phyloP scores from a whole-genome alignment of 1,140 invertebrate genomes.

The Halictus rubicundus region DNA sequence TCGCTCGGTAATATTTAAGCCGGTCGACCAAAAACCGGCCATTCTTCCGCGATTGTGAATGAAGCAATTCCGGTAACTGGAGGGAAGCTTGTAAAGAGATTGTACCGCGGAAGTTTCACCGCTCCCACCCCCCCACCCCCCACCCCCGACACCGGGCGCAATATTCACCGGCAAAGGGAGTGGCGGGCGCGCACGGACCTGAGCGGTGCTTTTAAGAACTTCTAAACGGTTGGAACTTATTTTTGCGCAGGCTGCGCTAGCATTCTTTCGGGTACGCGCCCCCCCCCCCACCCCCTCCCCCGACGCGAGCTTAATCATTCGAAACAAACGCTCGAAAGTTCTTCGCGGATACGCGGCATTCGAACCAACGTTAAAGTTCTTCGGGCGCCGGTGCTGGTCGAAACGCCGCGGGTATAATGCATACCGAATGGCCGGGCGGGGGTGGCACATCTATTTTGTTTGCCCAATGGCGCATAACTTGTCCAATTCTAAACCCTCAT shows the following conservation, averaged over 20 bases:
- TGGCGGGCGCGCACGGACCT: neutral
- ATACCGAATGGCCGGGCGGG: neutral
- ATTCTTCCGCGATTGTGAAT: neutral
- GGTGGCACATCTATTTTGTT: conserved; percentile 4
- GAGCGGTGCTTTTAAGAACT: neutral
- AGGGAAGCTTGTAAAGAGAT: neutral
- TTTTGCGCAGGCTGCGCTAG: neutral
- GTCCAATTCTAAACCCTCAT: conserved; percentile 5
- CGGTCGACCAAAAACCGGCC: neutral
- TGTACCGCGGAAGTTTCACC: neutral
- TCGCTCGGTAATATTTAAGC: neutral
- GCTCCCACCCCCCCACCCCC: too few species aligned
- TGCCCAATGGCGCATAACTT: conserved; percentile 17
- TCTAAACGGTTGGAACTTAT: neutral
- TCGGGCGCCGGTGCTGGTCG: neutral
- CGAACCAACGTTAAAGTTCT: neutral
- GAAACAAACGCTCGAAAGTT: neutral
- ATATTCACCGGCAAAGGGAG: neutral
- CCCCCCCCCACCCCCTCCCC: neutral
- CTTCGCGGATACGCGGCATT: neutral
- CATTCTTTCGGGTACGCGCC: neutral
- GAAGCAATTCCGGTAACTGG: neutral
- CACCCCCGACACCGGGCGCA: neutral
- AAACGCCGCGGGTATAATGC: too few species aligned
- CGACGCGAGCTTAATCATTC: neutral